Evolutionary conservation across 1,140 invertebrate genomes (phyloP), one percentile per base, ranked within the genome.

Genomic region (Cydia amplana): DNA sequence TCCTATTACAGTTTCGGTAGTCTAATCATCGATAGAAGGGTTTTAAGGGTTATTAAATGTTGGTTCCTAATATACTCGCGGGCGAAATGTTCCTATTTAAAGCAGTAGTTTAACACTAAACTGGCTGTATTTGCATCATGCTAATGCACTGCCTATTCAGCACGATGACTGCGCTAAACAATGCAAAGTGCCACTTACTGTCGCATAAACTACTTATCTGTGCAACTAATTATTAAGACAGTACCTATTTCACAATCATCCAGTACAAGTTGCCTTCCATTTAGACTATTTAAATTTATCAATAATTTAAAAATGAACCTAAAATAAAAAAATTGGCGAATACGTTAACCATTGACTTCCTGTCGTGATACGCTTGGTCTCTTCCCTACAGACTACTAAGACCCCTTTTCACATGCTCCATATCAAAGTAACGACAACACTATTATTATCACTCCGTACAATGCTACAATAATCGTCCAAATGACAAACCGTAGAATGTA

Each of bases 401-500:
- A 70, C 65, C 65, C 65, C 65, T 70, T 70, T 70, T 36, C 65
- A 70, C 65, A 70, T 36, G 32, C 65, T 65, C 65, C 65, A 23
- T 18, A 36, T 18, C 65, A 70, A 70, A 70, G 65, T 70, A 70
- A 70, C 32, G 36, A 70, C 65, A 70, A 12, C 65, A 70, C 65
- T 70, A 18, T 70, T 40, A 70, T 70, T 70, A 70, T 70, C 65
- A 70, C 65, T 70, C 65, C 16, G 65, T 36, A 70, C 28, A 70
- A 36, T 36, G 65, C 65, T 43, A 40, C 65, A 70, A 70, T 70
- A 70, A 70, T 70, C 65, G 65, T 36, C 65, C n/a, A 70, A 70
- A 70, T 43, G 65, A 70, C 65, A 70, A 70, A 70, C 65, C 32
- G 65, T 36, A 40, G 65, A 70, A 36, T 70, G 65, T 86, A 86